Evolutionary conservation across 1,140 invertebrate species (phyloP).

Genomic region (Macrocentrus cingulum): DNA sequence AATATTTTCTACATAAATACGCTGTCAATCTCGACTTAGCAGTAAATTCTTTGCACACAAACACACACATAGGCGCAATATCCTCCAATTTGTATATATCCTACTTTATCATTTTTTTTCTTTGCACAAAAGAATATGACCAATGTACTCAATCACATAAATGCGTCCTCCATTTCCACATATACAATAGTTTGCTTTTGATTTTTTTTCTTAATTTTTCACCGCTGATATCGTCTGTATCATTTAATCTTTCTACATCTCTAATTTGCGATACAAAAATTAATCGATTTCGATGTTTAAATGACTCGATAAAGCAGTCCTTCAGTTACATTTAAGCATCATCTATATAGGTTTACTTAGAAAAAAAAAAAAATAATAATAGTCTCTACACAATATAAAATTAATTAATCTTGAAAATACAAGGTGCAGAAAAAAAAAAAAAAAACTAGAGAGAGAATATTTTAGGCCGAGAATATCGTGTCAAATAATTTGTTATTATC

Average conservation of each 20-base stretch:
- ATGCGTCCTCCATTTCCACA: too few species aligned
- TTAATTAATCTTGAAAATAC: neutral
- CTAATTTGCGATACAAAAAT: neutral
- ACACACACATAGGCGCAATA: neutral
- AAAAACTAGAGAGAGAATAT: neutral
- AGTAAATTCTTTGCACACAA: neutral
- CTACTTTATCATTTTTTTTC: too few species aligned
- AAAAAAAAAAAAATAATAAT: too few species aligned
- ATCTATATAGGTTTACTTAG: too few species aligned
- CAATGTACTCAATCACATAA: too few species aligned
- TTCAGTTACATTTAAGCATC: too few species aligned
- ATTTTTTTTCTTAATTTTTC: too few species aligned
- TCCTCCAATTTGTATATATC: too few species aligned
- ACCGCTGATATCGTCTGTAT: neutral
- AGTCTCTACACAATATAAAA: neutral
- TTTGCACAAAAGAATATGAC: too few species aligned
- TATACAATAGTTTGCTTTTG: too few species aligned
- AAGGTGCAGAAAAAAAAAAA: neutral
- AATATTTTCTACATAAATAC: constrained; percentile 5
- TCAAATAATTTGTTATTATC: neutral
- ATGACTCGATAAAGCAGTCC: constrained; percentile 8
- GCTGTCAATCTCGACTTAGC: neutral
- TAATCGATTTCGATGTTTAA: constrained; percentile 7
- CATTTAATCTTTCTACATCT: neutral
- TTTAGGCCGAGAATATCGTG: constrained; percentile 4